Conservation (phyloP, 2,888 invertebrate genomes). For the Drosophila demipolita region DNA sequence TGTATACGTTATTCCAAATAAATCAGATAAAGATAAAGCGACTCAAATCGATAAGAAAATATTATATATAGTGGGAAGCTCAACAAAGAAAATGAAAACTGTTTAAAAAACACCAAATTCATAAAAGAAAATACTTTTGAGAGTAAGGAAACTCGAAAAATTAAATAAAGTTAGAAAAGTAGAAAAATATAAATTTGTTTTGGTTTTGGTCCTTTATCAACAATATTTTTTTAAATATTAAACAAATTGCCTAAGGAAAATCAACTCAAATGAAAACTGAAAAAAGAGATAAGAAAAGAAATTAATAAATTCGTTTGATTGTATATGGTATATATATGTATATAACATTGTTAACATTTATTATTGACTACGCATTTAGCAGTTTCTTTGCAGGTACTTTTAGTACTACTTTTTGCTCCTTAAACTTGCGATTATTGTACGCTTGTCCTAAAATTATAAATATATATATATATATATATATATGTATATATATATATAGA, state of each 20-base stretch:
- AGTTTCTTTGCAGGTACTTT: slow-evolving; percentile 72
- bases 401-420: slow-evolving; percentile 73
- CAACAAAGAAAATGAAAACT: background rate
- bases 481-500: slow-evolving; percentile 14
- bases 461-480: slow-evolving; percentile 14
- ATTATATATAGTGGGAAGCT: background rate
- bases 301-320: slow-evolving; percentile 45
- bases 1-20: slow-evolving; percentile 6
- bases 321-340: slow-evolving; percentile 53
- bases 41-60: background rate
- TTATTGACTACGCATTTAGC: slow-evolving; percentile 71
- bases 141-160: background rate
- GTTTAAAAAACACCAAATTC: background rate
- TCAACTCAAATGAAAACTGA: slow-evolving; percentile 1
- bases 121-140: background rate
- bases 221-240: background rate
- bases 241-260: background rate
- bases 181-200: background rate
- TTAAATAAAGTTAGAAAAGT: background rate
- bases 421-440: slow-evolving; percentile 77
- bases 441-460: slow-evolving; percentile 65
- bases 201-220: slow-evolving; percentile 1
- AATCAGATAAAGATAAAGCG: background rate
- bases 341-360: slow-evolving; percentile 76
- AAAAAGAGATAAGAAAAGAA: slow-evolving; percentile 15